phyloP scores from a whole-genome alignment of 2,113 vertebrate species.

The Myanophis thanlyinensis region DNA sequence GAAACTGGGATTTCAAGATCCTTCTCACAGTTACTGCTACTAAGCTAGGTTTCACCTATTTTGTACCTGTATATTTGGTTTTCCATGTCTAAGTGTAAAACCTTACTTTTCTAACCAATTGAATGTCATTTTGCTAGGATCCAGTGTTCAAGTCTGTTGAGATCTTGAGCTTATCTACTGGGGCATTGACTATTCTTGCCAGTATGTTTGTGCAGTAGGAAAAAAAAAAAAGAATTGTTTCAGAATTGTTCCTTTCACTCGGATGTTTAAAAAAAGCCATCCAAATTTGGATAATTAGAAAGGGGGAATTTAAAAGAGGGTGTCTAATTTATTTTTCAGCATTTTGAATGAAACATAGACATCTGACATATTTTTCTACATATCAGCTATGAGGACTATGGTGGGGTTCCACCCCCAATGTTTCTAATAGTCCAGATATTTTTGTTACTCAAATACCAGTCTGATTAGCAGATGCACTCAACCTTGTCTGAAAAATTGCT shows the following conservation, averaged over 20 bases:
- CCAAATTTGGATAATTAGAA: not conserved
- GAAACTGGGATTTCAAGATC: not conserved
- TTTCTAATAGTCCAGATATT: conserved; percentile 1
- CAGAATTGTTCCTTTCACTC: not conserved
- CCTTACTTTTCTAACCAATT: not conserved
- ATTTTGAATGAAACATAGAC: not conserved
- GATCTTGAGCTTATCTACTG: not conserved
- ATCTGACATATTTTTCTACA: not conserved
- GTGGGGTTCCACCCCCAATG: too few relatives aligned
- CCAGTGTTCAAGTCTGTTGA: not conserved
- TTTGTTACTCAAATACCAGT: not conserved
- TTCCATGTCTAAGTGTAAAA: not conserved
- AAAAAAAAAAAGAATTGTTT: not conserved
- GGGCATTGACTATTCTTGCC: not conserved
- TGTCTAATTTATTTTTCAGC: not conserved
- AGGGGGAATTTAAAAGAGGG: not conserved
- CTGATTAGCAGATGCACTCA: not conserved
- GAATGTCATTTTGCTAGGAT: not conserved
- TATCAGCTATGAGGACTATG: not conserved
- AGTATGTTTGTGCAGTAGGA: not conserved
- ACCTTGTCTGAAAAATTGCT: conserved; percentile 14
- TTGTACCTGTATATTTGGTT: not conserved
- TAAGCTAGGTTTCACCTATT: not conserved
- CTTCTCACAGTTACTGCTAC: not conserved
- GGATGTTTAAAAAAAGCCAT: not conserved